A percentile compares a stretch with the other conserved stretches of the same genome.
Conservation (phyloP, 1,140 invertebrate species). For the Asbolus verrucosus region DNA sequence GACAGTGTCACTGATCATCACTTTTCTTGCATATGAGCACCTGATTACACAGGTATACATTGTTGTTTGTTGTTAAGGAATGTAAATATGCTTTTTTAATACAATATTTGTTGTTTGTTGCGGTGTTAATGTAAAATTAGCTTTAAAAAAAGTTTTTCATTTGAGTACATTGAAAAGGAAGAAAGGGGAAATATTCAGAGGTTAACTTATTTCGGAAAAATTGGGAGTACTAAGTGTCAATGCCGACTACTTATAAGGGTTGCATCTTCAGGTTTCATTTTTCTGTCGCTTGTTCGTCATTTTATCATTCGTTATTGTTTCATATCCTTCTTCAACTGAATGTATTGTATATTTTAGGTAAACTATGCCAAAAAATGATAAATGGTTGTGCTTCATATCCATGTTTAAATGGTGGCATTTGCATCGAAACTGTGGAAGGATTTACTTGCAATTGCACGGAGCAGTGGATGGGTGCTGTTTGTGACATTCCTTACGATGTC, state of each 20-base stretch:
- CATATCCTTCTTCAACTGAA: no score
- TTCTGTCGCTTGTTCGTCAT: no score
- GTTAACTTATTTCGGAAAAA: no score
- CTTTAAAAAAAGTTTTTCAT: no score
- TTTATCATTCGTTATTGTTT: not conserved
- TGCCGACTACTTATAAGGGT: no score
- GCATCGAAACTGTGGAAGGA: slow-evolving; percentile 73
- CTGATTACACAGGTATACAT: slow-evolving; percentile 16
- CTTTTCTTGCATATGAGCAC: slow-evolving; percentile 15
- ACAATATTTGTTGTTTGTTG: not conserved
- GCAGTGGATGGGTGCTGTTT: slow-evolving; percentile 75
- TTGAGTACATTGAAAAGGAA: no score
- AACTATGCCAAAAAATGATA: slow-evolving; percentile 73
- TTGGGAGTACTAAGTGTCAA: no score
- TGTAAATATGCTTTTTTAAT: slow-evolving; percentile 8
- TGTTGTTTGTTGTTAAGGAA: not conserved
- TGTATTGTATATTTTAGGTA: slow-evolving; percentile 71
- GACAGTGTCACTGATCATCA: no score
- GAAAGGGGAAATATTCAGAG: no score
- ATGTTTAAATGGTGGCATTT: slow-evolving; percentile 80
- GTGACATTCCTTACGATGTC: slow-evolving; percentile 78
- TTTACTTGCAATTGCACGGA: slow-evolving; percentile 76
- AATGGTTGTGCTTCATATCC: slow-evolving; percentile 76
- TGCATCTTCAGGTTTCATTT: no score
- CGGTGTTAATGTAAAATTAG: slow-evolving; percentile 11